Evolutionary conservation across 2,888 invertebrate species (phyloP).

Genomic region (Polymixis lichenea): DNA sequence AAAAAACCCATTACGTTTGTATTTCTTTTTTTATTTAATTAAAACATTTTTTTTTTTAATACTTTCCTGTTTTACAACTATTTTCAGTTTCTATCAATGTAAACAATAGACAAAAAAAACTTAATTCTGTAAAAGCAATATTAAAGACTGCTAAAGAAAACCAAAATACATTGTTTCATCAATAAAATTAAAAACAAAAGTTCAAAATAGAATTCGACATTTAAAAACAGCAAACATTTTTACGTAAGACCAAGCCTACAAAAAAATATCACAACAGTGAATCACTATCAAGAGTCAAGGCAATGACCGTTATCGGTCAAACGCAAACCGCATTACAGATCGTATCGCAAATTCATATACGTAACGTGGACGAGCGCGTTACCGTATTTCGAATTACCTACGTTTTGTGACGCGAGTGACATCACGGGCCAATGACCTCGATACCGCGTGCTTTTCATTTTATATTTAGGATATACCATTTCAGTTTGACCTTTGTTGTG

Average conservation of each 20-base stretch:
- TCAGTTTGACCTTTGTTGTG: slow-evolving; percentile 57
- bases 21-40: neutral
- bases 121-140: neutral
- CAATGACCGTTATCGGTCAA: slow-evolving; percentile 78
- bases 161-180: neutral
- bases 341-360: slow-evolving; percentile 66
- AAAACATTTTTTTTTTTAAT: no score
- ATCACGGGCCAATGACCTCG: slow-evolving; percentile 68
- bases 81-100: neutral
- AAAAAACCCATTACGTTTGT: neutral
- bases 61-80: neutral
- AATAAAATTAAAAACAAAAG: neutral
- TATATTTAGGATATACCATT: slow-evolving; percentile 62
- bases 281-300: slow-evolving; percentile 64
- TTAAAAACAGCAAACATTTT: slow-evolving; percentile 29
- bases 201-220: neutral
- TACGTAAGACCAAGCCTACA: slow-evolving; percentile 40
- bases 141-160: neutral
- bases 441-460: slow-evolving; percentile 65
- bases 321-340: slow-evolving; percentile 67
- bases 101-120: neutral
- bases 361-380: slow-evolving; percentile 60
- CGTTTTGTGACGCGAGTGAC: slow-evolving; percentile 66
- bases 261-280: slow-evolving; percentile 61
- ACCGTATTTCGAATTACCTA: slow-evolving; percentile 63